Percentiles rank a stretch among this genome's conserved stretches.
Conservation (phyloP, 1,140 invertebrate genomes). For the Aphelenchoides avenae region DNA sequence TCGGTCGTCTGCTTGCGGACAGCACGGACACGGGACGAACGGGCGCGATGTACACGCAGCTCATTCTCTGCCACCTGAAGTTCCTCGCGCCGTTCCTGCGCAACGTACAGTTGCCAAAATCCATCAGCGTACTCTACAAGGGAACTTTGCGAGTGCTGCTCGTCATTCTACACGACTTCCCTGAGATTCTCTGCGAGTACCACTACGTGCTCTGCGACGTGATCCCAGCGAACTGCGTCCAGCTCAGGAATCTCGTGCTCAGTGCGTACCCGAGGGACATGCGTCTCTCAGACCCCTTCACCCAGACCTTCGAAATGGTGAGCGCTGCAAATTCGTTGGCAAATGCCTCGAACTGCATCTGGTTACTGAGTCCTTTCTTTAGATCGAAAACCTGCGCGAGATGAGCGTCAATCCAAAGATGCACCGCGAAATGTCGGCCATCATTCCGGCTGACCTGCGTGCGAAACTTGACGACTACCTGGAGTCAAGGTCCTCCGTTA, state of each 20-base stretch:
- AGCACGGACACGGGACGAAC: slow-evolving; percentile 55
- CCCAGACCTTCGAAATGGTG: slow-evolving; percentile 65
- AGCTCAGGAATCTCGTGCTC: slow-evolving; percentile 94
- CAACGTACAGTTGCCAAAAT: slow-evolving; percentile 88
- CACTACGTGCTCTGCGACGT: slow-evolving; percentile 99
- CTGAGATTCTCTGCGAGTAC: slow-evolving; percentile 97
- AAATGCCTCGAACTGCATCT: slow-evolving; percentile 4
- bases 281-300: slow-evolving; percentile 95
- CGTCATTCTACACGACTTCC: slow-evolving; percentile 94
- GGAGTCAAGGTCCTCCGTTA: slow-evolving; percentile 86
- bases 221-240: slow-evolving; percentile 96
- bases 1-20: slow-evolving; percentile 83
- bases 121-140: slow-evolving; percentile 87
- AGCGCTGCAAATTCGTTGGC: background rate
- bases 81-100: slow-evolving; percentile 91
- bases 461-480: slow-evolving; percentile 89
- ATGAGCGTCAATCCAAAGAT: slow-evolving; percentile 77
- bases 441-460: slow-evolving; percentile 39
- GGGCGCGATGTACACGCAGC: slow-evolving; percentile 70
- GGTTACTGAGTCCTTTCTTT: background rate
- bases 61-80: slow-evolving; percentile 90
- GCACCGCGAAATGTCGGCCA: slow-evolving; percentile 70
- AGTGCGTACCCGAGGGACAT: slow-evolving; percentile 96
- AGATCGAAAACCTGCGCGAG: slow-evolving; percentile 85
- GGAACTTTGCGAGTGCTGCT: slow-evolving; percentile 90